Evolutionary conservation across 2,888 invertebrate species (phyloP), one percentile per base, ranked within the genome.

Genomic region (Zeuzera pyrina): DNA sequence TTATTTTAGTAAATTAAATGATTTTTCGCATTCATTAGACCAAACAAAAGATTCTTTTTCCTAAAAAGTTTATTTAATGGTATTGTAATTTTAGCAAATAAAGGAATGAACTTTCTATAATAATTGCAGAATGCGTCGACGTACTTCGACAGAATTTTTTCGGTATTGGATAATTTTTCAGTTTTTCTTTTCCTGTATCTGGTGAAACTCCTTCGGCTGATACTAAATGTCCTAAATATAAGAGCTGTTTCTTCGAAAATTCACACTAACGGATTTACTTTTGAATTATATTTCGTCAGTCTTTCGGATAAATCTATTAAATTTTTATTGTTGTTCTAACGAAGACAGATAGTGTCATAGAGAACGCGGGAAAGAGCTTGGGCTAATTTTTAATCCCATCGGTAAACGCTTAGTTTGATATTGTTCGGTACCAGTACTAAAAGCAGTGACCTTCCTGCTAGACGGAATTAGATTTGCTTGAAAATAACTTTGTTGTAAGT

Each of bases 211-310:
- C 28, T 7, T 33, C 8, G 8, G n/a, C 15, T 10, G 19, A 19
- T 6, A 19, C 19, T n/a, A 24, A 11, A n/a, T 29, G 35, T n/a
- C 35, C 35, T 12, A 35, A 13, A 19, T 35, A 35, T 3, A 35
- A 15, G 3, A 35, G 19, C 16, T 34, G 12, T 28, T 31, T 35
- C 16, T 31, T 30, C 11, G 31, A n/a, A 23, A 35, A 35, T 27
- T 21, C 35, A 30, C 21, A 30, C 25, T 13, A 16, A 15, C 5
- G 19, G 19, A 8, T 19, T 19, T 19, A 19, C 5, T 19, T 26
- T 26, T 26, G 13, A 26, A 13, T 26, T 26, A 12, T 5, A 4
- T 13, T 26, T 11, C 13, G 12, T 19, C 8, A 19, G 8, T 19
- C 8, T 19, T 19, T 19, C 19, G 8, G 8, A 19, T 19, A 19